Conservation (phyloP, 53 echinoderm and acorn worm genomes). For the Echinometra lucunter region DNA sequence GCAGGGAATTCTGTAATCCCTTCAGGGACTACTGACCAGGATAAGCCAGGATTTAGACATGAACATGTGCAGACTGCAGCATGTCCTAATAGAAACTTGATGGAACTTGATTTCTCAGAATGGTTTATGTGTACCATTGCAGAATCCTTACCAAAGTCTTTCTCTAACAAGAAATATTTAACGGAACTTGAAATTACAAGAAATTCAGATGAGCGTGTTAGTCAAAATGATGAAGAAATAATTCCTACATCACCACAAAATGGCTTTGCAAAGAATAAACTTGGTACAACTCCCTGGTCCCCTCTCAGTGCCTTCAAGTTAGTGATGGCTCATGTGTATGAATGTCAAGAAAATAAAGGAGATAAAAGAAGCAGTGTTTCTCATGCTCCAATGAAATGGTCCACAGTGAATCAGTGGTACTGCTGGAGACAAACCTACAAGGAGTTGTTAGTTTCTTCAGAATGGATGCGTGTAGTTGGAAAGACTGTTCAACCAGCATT, state of each 20-base stretch:
- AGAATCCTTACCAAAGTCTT: not conserved
- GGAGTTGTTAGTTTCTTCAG: not conserved
- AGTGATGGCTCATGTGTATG: not conserved
- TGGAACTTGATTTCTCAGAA: not conserved
- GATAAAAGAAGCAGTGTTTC: not conserved
- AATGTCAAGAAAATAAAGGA: not conserved
- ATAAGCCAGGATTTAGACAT: not conserved
- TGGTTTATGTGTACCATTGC: not conserved
- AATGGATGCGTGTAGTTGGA: not conserved
- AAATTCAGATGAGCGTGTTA: not conserved
- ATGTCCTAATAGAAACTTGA: constrained; percentile 15
- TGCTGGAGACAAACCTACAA: not conserved
- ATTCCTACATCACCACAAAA: not conserved
- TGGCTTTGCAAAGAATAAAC: not conserved
- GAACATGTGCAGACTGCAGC: not conserved
- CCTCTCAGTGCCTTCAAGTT: not conserved
- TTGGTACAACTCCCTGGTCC: not conserved
- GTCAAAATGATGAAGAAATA: not conserved
- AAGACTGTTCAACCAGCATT: not conserved
- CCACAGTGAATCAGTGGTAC: not conserved
- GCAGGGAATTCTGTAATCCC: not conserved
- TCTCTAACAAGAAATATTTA: not conserved
- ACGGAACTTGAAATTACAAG: not conserved
- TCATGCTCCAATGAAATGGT: not conserved
- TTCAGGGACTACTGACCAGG: not conserved